Conservation (phyloP, 2,797 vertebrate species). For the Falco concolor region DNA sequence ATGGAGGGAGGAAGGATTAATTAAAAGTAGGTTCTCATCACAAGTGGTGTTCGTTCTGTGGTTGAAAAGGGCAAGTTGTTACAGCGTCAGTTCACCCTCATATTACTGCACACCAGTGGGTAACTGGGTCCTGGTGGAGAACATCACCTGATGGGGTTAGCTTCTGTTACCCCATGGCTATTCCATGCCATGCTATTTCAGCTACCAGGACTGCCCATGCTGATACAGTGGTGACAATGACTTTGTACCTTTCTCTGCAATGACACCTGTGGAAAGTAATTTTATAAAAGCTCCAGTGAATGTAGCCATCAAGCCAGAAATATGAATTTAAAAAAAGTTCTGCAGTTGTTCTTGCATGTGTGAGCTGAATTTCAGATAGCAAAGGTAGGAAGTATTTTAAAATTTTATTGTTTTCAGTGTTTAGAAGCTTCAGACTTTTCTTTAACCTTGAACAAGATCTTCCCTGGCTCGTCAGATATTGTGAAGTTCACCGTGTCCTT, state of each 20-base stretch:
- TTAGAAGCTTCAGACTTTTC: not conserved
- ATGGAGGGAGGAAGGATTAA: not conserved
- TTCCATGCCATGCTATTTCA: not conserved
- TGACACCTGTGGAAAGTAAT: not conserved
- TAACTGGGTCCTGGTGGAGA: not conserved
- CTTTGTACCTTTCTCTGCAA: not conserved
- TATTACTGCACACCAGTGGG: not conserved
- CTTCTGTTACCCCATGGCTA: not conserved
- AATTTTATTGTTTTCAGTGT: not conserved
- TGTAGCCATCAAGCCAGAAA: not conserved
- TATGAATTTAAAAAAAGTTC: not conserved
- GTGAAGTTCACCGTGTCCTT: not conserved
- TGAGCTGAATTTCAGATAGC: not conserved
- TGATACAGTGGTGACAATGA: not conserved
- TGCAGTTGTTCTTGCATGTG: not conserved
- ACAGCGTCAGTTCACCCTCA: not conserved
- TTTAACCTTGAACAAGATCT: not conserved
- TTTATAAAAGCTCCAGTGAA: not conserved
- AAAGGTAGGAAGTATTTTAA: not conserved
- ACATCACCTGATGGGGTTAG: not conserved
- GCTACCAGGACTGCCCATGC: not conserved
- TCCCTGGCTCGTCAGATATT: not conserved
- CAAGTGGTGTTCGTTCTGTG: not conserved
- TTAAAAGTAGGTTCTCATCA: not conserved
- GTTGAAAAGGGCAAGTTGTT: not conserved